phyloP scores from a whole-genome alignment of 2,888 invertebrate species.

The Lomographa bimaculata region DNA sequence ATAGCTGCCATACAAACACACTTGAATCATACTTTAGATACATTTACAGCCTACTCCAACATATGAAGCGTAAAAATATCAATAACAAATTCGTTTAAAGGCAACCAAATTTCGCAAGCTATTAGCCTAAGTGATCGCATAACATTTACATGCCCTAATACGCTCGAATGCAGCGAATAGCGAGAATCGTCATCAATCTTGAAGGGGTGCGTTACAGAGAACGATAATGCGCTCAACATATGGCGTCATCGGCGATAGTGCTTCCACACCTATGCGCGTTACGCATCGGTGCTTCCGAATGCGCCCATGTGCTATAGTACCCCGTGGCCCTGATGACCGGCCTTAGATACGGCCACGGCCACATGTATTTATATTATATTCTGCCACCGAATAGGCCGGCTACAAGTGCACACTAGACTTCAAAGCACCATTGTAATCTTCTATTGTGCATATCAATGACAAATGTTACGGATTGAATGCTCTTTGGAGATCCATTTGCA shows the following conservation, averaged over 20 bases:
- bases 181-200: conserved; percentile 78
- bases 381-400: conserved; percentile 54
- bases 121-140: conserved; percentile 77
- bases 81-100: conserved; percentile 16
- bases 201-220: conserved; percentile 44
- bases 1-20: too few relatives aligned
- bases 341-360: conserved; percentile 51
- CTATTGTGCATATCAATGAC: conserved; percentile 49
- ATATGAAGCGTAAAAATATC: too few relatives aligned
- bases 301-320: conserved; percentile 34
- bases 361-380: conserved; percentile 27
- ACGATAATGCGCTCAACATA: conserved; percentile 76
- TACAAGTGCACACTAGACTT: conserved; percentile 59
- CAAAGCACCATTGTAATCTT: conserved; percentile 49
- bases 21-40: too few relatives aligned
- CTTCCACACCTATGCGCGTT: conserved; percentile 48
- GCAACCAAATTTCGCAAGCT: conserved; percentile 58
- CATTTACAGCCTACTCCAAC: too few relatives aligned
- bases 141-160: conserved; percentile 81
- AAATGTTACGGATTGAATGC: conserved; percentile 49
- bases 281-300: conserved; percentile 63
- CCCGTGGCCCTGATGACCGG: conserved; percentile 46
- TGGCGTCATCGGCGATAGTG: conserved; percentile 61
- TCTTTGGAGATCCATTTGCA: conserved; percentile 47
- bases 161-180: conserved; percentile 69